Percentiles rank a stretch among this genome's conserved stretches.
Evolutionary conservation across 2,888 invertebrate genomes (phyloP).

Genomic region (Drosophila setosimentum): DNA sequence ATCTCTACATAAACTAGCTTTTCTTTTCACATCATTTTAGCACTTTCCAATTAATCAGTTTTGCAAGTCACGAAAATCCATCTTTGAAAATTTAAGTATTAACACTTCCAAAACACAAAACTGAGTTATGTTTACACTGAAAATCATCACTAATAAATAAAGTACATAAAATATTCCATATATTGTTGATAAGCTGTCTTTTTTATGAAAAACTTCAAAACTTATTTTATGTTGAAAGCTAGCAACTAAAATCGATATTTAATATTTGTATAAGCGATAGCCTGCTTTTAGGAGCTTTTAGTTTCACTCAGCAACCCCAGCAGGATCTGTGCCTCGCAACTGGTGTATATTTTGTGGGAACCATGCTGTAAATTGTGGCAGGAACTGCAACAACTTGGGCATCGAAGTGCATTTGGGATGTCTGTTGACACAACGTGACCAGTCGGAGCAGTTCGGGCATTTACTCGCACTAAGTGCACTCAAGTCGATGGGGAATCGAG

Average conservation of each 20-base stretch:
- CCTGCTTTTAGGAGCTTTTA: neutral
- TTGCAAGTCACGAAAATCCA: no score
- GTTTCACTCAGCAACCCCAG: neutral
- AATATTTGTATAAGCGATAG: neutral
- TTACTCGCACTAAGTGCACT: slow-evolving; percentile 51
- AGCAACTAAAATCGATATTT: neutral
- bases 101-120: neutral
- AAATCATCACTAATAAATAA: neutral
- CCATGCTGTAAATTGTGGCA: slow-evolving; percentile 46
- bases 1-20: neutral
- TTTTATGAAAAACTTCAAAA: neutral
- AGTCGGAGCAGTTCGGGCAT: slow-evolving; percentile 50
- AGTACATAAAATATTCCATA: neutral
- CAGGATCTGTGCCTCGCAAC: slow-evolving; percentile 1
- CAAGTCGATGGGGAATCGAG: slow-evolving; percentile 21
- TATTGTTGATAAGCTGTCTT: neutral
- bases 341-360: slow-evolving; percentile 5
- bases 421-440: slow-evolving; percentile 79
- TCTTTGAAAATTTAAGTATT: neutral
- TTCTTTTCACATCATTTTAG: neutral
- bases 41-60: neutral
- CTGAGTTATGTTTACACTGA: neutral
- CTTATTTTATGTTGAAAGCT: neutral
- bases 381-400: slow-evolving; percentile 57
- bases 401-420: slow-evolving; percentile 65